phyloP scores from a whole-genome alignment of 2,797 vertebrate genomes.

The Lithobates sylvaticus region DNA sequence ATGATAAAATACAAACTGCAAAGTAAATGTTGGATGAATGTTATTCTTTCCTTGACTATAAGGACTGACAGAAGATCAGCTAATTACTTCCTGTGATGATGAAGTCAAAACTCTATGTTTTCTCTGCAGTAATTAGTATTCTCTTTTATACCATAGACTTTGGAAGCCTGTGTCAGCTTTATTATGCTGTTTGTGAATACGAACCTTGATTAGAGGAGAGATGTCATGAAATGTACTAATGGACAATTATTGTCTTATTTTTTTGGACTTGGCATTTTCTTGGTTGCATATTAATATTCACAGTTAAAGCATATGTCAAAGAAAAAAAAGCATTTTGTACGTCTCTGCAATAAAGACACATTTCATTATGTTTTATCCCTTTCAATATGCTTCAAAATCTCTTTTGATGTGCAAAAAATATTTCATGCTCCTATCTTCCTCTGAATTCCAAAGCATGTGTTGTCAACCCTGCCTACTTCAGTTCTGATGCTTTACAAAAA shows the following conservation, averaged over 20 bases:
- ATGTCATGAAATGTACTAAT: background rate
- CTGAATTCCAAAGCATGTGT: too few relatives aligned
- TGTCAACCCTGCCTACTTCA: too few relatives aligned
- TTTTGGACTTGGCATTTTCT: background rate
- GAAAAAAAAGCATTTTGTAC: too few relatives aligned
- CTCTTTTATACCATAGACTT: constrained; percentile 14
- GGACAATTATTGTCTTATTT: constrained; percentile 16
- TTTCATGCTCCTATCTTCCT: too few relatives aligned
- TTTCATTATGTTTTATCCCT: too few relatives aligned
- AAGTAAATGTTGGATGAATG: background rate
- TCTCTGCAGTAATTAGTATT: constrained; percentile 9
- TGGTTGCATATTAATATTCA: background rate
- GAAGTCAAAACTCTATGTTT: background rate
- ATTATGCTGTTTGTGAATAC: constrained; percentile 33
- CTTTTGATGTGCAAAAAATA: too few relatives aligned
- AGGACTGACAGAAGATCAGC: background rate
- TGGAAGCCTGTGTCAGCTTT: constrained; percentile 13
- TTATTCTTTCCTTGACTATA: background rate
- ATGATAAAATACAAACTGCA: background rate
- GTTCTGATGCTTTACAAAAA: too few relatives aligned
- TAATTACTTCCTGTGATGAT: background rate
- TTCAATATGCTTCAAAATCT: too few relatives aligned
- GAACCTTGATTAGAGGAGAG: constrained; percentile 12
- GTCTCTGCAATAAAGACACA: too few relatives aligned
- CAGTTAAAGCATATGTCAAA: background rate